Base-by-base conservation (phyloP, 2,797 vertebrate genomes). In the Argyrosomus regius region DNA sequence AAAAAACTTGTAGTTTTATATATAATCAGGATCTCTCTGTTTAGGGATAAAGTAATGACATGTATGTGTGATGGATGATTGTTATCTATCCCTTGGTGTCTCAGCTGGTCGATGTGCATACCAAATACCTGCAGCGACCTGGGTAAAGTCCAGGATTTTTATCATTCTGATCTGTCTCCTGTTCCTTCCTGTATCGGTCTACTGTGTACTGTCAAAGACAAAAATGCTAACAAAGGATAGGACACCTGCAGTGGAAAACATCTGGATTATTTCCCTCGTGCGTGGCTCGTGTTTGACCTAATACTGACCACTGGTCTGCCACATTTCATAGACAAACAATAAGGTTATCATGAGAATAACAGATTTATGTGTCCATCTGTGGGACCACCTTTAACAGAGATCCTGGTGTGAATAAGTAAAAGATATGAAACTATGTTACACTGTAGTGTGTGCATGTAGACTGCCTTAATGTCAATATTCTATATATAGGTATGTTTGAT, bases 41-140 rank as follows among this genome's bases (percentile, higher is more conserved):
- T 69, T 49, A 57, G 63, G 13, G 58, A 60, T 41, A 43, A 77
- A 76, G 24, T 50, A 22, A 61, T 77, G 61, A 50, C 69, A 53
- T 77, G 59, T 67, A 39, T 74, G 22, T 63, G 63, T 81, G 73
- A 86, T 65, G 57, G 80, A 88, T 84, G 80, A 84, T 69, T 45
- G 68, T 64, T 68, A 81, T 84, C 85, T 63, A 69, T 74, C 68
- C 73, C 61, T 81, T n/a, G 17, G 80, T 46, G 79, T 64, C 66
- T 81, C 77, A 75, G 82, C 57, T 62, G 70, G 67, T 77, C 18
- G 48, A 78, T 46, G 72, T 78, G 69, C 79, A 87, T 88, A 82
- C 71, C 80, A 89, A 85, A 87, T 68, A 83, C 83, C 84, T 78
- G 60, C 72, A 67, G 75, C 22, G 35, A 68, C 58, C 52, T 73